Conservation (phyloP, 2,113 vertebrate species). For the Clarias macrocephalus region DNA sequence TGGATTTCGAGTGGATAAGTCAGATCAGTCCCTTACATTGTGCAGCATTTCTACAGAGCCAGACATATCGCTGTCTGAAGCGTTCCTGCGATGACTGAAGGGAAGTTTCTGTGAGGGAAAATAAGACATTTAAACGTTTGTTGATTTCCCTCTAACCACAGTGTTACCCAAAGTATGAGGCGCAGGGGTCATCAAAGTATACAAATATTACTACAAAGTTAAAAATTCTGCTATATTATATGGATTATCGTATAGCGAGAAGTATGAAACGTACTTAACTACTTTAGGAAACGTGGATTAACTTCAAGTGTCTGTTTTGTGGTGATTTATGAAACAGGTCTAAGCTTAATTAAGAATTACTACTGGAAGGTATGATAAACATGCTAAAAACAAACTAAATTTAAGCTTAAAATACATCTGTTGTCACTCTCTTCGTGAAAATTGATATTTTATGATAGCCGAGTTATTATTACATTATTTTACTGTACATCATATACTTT, state of each 20-base stretch:
- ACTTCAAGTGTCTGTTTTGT: neutral
- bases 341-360: neutral
- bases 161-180: neutral
- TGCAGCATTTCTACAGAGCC: constrained; percentile 69
- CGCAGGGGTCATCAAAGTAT: neutral
- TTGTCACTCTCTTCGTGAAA: neutral
- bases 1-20: neutral
- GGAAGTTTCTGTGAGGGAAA: constrained; percentile 62
- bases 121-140: constrained; percentile 1
- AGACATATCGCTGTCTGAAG: constrained; percentile 69
- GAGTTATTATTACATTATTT: neutral
- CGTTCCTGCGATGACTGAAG: constrained; percentile 65
- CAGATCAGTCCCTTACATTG: constrained; percentile 65
- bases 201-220: neutral
- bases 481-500: neutral
- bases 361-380: neutral
- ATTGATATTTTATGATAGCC: neutral
- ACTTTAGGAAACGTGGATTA: neutral
- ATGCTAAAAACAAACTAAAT: neutral
- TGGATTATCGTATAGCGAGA: neutral
- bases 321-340: neutral
- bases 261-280: neutral
- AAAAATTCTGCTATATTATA: neutral
- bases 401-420: neutral
- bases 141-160: neutral